Evolutionary conservation across 1,140 invertebrate genomes (phyloP), one percentile per base, ranked within the genome.

Genomic region (Aphaenogaster rudis): DNA sequence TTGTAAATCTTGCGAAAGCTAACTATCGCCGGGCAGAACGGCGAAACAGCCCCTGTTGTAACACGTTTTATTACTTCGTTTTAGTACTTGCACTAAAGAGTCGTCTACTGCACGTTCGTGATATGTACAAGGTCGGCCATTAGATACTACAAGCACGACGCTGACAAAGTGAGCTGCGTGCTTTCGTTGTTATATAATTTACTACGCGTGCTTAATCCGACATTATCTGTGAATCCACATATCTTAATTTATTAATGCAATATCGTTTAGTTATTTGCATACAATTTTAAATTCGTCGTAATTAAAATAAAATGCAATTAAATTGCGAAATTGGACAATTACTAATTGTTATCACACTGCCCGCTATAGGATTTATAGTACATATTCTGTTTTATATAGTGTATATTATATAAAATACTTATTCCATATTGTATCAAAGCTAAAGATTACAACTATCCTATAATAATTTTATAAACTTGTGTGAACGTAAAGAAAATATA

Each of bases 1-100:
- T 80, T 88, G 89, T 88, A 90, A 90, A 90, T 90, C 86, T 86
- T 50, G 8, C 11, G 45, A 59, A 63, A 89, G 86, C 76, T 86
- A 86, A 86, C 78, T 90, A 90, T 88, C 66, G 74, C 33, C 45
- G 17, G 36, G 74, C 69, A 71, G 64, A n/a, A 78, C 63, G 36
- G 28, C 45, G 69, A 72, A 90, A 88, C 61, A 79, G 39, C 63
- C 11, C 57, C 80, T 3, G 36, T 74, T 69, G 28, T 69, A 85
- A 64, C 66, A 15, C 57, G 59, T 72, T 84, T 90, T 86, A 81
- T 80, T 90, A 66, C 80, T 81, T 59, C 33, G 80, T 69, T 90
- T 90, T 88, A 90, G 48, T 80, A 81, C 59, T 45, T 13, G 17
- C 21, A 21, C 72, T n/a, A 57, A 54, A 76, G 61, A 86, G 61